Conservation (phyloP, 2,888 invertebrate genomes). For the Drosophila nr. perissopoda region DNA sequence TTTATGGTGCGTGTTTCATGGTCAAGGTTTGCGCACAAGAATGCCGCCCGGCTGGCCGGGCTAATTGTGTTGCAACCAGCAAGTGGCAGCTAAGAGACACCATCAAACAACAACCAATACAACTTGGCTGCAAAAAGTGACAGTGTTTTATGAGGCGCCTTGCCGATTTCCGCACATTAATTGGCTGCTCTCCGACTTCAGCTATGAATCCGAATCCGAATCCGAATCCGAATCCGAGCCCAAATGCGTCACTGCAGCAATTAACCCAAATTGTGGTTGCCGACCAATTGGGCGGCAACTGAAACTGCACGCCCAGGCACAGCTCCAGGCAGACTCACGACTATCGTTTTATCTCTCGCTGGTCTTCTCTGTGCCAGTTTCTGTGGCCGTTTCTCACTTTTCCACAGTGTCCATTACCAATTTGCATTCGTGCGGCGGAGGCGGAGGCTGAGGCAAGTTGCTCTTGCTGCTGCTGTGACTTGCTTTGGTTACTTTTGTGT, state of each 20-base stretch:
- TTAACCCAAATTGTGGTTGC: conserved; percentile 71
- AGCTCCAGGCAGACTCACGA: conserved; percentile 66
- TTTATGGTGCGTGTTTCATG: conserved; percentile 73
- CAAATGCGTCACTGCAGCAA: conserved; percentile 63
- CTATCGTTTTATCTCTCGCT: conserved; percentile 49
- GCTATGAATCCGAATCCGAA: not conserved
- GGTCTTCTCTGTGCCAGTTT: conserved; percentile 62
- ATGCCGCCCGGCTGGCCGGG: conserved; percentile 45
- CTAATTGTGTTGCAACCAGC: conserved; percentile 46
- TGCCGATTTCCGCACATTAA: conserved; percentile 66
- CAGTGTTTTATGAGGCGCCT: conserved; percentile 69
- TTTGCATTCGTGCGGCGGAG: conserved; percentile 55
- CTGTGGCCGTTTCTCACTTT: conserved; percentile 33
- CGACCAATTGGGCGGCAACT: conserved; percentile 55
- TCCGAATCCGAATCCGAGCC: not conserved
- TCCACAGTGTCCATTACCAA: conserved; percentile 43
- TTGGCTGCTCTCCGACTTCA: conserved; percentile 38
- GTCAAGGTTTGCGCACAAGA: conserved; percentile 72
- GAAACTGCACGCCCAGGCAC: conserved; percentile 39
- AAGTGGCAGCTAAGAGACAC: conserved; percentile 13
- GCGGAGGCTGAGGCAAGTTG: not conserved
- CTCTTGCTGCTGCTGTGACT: conserved; percentile 14
- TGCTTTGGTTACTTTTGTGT: conserved; percentile 31
- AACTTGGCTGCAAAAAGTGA: conserved; percentile 61
- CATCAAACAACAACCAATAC: not conserved